Evolutionary conservation across 2,888 invertebrate species (phyloP).

Genomic region (Agapostemon virescens): DNA sequence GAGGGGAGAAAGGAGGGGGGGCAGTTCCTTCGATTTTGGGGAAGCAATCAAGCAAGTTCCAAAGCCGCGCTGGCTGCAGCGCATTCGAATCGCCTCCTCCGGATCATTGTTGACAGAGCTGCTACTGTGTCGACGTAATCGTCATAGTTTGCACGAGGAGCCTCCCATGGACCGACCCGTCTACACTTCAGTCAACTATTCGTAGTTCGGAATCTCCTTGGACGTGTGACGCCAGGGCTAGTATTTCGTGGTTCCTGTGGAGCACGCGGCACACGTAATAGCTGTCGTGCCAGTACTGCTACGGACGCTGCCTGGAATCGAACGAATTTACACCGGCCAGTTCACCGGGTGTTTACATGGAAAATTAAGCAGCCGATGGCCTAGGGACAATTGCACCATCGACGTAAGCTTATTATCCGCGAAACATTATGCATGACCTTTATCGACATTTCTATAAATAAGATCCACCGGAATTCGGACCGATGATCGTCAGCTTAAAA

Average conservation of each 20-base stretch:
- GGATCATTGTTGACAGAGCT: conserved; percentile 45
- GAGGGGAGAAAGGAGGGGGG: too few species aligned
- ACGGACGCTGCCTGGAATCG: conserved; percentile 30
- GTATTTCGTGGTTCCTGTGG: conserved; percentile 58
- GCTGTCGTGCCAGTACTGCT: conserved; percentile 40
- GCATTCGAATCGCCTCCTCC: conserved; percentile 21
- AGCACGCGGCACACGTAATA: conserved; percentile 53
- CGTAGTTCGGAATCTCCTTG: conserved; percentile 50
- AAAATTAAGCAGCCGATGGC: conserved; percentile 15
- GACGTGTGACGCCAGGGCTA: conserved; percentile 45
- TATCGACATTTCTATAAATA: not conserved
- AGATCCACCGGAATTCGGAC: not conserved
- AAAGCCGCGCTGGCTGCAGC: conserved; percentile 3
- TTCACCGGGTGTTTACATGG: conserved; percentile 3
- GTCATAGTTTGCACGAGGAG: conserved; percentile 53
- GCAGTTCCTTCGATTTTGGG: conserved; percentile 13
- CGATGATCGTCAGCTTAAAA: not conserved
- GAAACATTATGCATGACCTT: not conserved
- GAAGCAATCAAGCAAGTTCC: conserved; percentile 33
- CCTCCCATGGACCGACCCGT: conserved; percentile 18
- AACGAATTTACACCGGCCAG: conserved; percentile 38
- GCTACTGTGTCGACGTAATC: conserved; percentile 53
- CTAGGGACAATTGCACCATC: not conserved
- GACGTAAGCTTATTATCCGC: not conserved
- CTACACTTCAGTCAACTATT: conserved; percentile 55